These are phyloP conservation scores for Aselliscus stoliczkanus DNA, from an alignment of 2,797 vertebrate species.

Conservation along the genomic window DNA sequence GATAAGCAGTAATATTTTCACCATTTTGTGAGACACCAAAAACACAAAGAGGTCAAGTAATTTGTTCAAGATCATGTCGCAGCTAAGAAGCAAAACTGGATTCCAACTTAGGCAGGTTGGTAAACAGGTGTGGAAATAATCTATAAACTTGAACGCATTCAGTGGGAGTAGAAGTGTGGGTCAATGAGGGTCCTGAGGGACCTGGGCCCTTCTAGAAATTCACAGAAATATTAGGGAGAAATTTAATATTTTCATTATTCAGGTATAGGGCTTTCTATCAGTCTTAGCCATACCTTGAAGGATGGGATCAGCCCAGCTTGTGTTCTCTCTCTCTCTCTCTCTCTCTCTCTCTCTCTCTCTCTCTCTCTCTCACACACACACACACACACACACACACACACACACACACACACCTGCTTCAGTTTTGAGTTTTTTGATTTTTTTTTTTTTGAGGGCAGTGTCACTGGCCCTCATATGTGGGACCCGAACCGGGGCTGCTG, in stretches of 20 bases:
- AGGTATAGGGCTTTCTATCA: background rate
- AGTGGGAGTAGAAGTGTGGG: background rate
- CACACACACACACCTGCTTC: background rate
- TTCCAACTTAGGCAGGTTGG: background rate
- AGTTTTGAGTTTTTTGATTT: background rate
- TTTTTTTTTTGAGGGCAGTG: too few species aligned
- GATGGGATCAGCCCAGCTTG: background rate
- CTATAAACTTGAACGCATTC: background rate
- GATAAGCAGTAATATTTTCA: background rate
- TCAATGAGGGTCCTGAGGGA: background rate
- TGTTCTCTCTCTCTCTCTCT: background rate
- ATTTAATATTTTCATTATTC: background rate
- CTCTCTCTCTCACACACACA: background rate
- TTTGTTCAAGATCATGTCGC: background rate
- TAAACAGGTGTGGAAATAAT: background rate
- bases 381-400: background rate
- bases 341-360: background rate
- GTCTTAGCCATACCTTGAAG: background rate
- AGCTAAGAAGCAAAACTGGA: background rate
- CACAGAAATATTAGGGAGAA: background rate
- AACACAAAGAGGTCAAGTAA: background rate
- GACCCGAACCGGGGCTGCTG: too few species aligned
- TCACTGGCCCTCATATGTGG: too few species aligned
- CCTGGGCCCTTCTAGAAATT: background rate
- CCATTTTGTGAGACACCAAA: background rate